These are phyloP conservation scores for Drosophila seguyi DNA, from an alignment of 1,140 invertebrate species.

Conservation along the genomic window DNA sequence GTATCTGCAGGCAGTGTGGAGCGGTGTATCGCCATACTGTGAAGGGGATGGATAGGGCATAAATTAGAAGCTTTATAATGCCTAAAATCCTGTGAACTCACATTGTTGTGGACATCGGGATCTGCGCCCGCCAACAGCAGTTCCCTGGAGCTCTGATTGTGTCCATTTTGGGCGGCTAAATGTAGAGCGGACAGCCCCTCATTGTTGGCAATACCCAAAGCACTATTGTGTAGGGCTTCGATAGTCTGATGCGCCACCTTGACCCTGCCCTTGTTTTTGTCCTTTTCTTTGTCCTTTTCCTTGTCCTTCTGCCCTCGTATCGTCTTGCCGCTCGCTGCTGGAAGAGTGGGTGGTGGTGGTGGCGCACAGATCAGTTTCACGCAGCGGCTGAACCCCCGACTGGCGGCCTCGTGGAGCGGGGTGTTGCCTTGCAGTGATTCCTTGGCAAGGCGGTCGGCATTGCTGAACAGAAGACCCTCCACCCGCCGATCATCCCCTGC, in stretches of 20 bases:
- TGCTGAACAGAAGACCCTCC: constrained; percentile 63
- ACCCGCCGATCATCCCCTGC: constrained; percentile 75
- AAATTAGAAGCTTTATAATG: constrained; percentile 22
- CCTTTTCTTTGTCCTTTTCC: constrained; percentile 49
- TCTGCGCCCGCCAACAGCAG: constrained; percentile 94
- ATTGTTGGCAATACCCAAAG: constrained; percentile 92
- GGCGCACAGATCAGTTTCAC: constrained; percentile 90
- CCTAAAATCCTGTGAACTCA: constrained; percentile 85
- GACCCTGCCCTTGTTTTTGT: constrained; percentile 53
- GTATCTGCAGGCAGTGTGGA: constrained; percentile 97
- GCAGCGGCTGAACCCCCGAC: constrained; percentile 96
- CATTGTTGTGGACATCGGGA: constrained; percentile 96
- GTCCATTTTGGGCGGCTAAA: constrained; percentile 97
- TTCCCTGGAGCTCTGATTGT: constrained; percentile 97
- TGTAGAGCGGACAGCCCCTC: constrained; percentile 97
- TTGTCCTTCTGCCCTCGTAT: constrained; percentile 23
- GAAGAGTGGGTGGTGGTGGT: constrained; percentile 21
- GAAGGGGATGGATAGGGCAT: background rate
- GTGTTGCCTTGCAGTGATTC: constrained; percentile 93
- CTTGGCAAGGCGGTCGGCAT: constrained; percentile 61
- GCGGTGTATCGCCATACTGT: constrained; percentile 97
- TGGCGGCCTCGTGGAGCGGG: constrained; percentile 96
- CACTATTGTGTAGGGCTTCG: constrained; percentile 89
- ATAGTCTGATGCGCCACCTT: constrained; percentile 51
- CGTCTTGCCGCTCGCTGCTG: constrained; percentile 7